phyloP scores from a whole-genome alignment of 2,113 vertebrate genomes.

The Campylorhamphus procurvoides region DNA sequence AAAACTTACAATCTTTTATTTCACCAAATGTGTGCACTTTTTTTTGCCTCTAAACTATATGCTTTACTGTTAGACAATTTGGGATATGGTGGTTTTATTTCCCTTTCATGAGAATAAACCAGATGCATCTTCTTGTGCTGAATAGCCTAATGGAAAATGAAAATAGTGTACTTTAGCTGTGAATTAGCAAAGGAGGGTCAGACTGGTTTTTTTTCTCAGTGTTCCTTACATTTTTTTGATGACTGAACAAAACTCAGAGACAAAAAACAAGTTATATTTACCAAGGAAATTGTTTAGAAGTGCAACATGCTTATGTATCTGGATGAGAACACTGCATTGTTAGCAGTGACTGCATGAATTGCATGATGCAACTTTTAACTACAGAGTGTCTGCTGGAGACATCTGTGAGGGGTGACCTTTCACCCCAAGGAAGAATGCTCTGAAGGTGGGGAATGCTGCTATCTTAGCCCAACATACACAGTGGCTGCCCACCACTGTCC shows the following conservation, averaged over 20 bases:
- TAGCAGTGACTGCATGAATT: slow-evolving; percentile 78
- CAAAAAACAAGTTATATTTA: slow-evolving; percentile 21
- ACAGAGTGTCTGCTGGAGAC: slow-evolving; percentile 88
- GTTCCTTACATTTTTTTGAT: slow-evolving; percentile 8
- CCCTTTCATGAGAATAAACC: slow-evolving; percentile 8
- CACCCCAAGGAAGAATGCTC: slow-evolving; percentile 90
- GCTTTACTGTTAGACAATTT: slow-evolving; percentile 29
- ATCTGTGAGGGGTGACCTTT: slow-evolving; percentile 89
- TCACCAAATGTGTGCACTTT: background rate
- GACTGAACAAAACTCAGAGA: background rate
- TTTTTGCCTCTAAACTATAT: slow-evolving; percentile 15
- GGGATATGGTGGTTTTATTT: slow-evolving; percentile 40
- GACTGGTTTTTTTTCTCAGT: background rate
- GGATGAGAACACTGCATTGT: slow-evolving; percentile 80
- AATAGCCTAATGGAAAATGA: background rate
- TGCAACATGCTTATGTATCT: slow-evolving; percentile 67
- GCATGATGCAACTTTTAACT: slow-evolving; percentile 88
- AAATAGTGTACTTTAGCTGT: background rate
- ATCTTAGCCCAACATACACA: slow-evolving; percentile 75
- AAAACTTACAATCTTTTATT: background rate
- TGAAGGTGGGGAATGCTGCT: slow-evolving; percentile 84
- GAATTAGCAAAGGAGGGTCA: background rate
- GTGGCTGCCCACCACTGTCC: slow-evolving; percentile 58
- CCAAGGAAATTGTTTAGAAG: slow-evolving; percentile 65
- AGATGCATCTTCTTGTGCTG: background rate